A percentile compares a stretch with the other conserved stretches of the same genome.
phyloP scores from a whole-genome alignment of 2,113 vertebrate genomes.

The Pampusana beccarii region DNA sequence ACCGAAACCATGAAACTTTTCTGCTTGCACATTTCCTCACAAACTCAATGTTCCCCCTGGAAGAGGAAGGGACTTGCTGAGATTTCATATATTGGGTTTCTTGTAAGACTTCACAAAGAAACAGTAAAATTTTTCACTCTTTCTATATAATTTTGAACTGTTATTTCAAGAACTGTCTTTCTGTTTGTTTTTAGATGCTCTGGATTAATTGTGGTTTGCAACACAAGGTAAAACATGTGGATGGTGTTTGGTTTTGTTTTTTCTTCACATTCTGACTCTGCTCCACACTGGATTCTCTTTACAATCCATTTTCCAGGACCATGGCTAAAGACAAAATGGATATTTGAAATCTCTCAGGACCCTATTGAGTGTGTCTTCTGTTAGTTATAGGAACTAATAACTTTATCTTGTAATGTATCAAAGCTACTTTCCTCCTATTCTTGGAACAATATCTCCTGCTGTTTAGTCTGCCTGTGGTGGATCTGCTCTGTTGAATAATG shows the following conservation, averaged over 20 bases:
- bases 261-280: neutral
- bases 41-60: neutral
- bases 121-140: neutral
- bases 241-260: too few relatives aligned
- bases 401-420: neutral
- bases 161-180: neutral
- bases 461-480: neutral
- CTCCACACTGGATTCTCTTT: neutral
- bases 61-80: neutral
- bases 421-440: neutral
- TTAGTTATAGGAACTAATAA: neutral
- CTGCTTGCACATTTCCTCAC: neutral
- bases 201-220: neutral
- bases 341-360: neutral
- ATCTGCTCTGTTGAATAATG: neutral
- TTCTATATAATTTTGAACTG: neutral
- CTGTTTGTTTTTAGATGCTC: neutral
- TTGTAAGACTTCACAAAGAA: neutral
- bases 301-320: neutral
- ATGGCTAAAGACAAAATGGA: neutral
- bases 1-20: neutral
- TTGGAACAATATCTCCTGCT: neutral
- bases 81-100: neutral
- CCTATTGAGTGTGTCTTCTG: neutral
- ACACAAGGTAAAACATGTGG: neutral